Percentiles rank a stretch among this genome's conserved stretches.
Conservation (phyloP, 2,797 vertebrate genomes). For the Rhadinocentrus ornatus region DNA sequence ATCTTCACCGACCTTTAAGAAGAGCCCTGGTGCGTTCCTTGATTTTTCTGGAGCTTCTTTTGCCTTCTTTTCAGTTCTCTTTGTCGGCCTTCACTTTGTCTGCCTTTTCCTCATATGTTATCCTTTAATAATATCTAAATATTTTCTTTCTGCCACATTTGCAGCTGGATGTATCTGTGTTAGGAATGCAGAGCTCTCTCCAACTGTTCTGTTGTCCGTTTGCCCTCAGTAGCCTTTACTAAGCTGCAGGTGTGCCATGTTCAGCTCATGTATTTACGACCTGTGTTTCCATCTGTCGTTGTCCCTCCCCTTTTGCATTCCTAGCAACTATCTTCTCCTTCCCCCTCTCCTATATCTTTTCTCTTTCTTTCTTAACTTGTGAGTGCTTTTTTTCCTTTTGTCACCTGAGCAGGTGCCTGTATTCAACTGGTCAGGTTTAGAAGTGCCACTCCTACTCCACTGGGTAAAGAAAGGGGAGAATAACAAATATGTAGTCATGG, state of each 20-base stretch:
- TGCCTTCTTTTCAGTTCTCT: not conserved
- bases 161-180: conserved; percentile 6
- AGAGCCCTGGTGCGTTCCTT: not conserved
- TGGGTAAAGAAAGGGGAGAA: conserved; percentile 55
- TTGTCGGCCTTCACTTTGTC: conserved; percentile 3
- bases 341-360: conserved; percentile 13
- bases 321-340: conserved; percentile 10
- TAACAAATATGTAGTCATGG: conserved; percentile 24
- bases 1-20: conserved; percentile 18
- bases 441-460: conserved; percentile 57
- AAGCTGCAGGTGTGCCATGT: conserved; percentile 35
- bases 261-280: conserved; percentile 57
- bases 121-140: conserved; percentile 1
- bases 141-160: not conserved
- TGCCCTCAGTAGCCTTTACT: conserved; percentile 18
- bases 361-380: conserved; percentile 28
- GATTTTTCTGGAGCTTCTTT: conserved; percentile 10
- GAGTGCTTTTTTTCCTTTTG: conserved; percentile 31
- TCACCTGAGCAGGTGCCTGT: conserved; percentile 52
- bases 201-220: not conserved
- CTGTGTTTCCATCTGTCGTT: conserved; percentile 18
- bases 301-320: conserved; percentile 32
- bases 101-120: conserved; percentile 17
- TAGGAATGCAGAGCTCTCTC: not conserved
- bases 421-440: conserved; percentile 48